Conservation (phyloP, 2,797 vertebrate genomes). For the Erethizon dorsatum region DNA sequence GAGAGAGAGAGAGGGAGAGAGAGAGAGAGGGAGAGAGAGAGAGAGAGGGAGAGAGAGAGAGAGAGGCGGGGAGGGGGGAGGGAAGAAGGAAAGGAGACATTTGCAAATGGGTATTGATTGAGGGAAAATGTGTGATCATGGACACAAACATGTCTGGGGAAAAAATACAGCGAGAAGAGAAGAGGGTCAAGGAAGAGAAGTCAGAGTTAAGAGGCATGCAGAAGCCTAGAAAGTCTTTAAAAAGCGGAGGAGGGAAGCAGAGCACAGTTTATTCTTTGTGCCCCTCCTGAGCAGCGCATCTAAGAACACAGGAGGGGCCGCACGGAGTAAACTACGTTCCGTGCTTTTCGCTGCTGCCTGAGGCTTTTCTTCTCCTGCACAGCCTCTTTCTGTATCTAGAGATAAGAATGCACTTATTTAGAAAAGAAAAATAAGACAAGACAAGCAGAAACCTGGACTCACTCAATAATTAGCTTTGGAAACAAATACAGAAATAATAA, state of each 20-base stretch:
- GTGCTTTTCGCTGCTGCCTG: neutral
- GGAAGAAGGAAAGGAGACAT: neutral
- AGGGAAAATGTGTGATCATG: neutral
- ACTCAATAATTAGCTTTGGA: slow-evolving; percentile 28
- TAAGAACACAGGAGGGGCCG: neutral
- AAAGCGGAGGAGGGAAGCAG: neutral
- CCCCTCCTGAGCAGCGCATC: neutral
- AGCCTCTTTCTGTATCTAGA: neutral
- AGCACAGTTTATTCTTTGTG: neutral
- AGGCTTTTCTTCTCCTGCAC: slow-evolving; percentile 44
- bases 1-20: neutral
- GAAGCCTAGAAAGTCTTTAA: neutral
- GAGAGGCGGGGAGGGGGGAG: too few species aligned
- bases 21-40: neutral
- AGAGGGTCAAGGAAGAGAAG: too few species aligned
- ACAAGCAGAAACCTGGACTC: neutral
- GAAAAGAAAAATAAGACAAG: neutral
- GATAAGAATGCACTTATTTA: neutral
- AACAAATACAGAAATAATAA: slow-evolving; percentile 19
- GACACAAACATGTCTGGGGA: neutral
- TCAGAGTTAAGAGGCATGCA: neutral
- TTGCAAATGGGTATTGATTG: neutral
- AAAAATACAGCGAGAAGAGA: neutral
- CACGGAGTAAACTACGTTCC: neutral
- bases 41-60: neutral